A percentile compares a stretch with the other conserved stretches of the same genome.
phyloP scores from a whole-genome alignment of 1,140 invertebrate genomes.

The Drosophila lini region DNA sequence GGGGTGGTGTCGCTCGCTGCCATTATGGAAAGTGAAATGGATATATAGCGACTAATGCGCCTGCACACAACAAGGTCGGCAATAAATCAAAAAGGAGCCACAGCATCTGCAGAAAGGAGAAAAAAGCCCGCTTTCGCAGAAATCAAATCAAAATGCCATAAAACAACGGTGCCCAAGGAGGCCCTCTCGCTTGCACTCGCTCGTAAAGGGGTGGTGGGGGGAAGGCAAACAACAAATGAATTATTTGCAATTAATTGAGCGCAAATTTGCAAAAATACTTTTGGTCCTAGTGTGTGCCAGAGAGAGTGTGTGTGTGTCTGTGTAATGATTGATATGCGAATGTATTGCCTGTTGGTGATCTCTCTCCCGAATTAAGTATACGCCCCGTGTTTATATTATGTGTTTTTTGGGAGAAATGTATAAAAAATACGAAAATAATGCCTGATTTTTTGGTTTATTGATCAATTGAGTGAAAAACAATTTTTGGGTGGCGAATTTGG shows the following conservation, averaged over 20 bases:
- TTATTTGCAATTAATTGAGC: slow-evolving; percentile 83
- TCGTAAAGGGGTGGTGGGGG: slow-evolving; percentile 1
- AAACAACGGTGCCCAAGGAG: slow-evolving; percentile 59
- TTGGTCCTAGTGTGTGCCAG: slow-evolving; percentile 24
- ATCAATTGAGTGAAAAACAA: slow-evolving; percentile 49
- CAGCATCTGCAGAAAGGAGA: slow-evolving; percentile 13
- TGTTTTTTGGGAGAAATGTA: background rate
- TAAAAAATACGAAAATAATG: slow-evolving; percentile 3
- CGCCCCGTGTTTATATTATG: slow-evolving; percentile 21
- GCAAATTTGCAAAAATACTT: slow-evolving; percentile 83
- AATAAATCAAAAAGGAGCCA: slow-evolving; percentile 77
- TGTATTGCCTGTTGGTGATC: slow-evolving; percentile 26
- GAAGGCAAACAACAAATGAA: slow-evolving; percentile 71
- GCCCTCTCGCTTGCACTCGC: slow-evolving; percentile 1
- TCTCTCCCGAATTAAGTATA: slow-evolving; percentile 50
- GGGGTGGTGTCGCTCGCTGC: slow-evolving; percentile 54
- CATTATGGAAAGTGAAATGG: slow-evolving; percentile 84
- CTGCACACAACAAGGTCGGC: slow-evolving; percentile 84
- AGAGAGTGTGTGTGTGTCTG: slow-evolving; percentile 4
- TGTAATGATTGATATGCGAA: slow-evolving; percentile 67
- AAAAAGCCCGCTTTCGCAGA: slow-evolving; percentile 63
- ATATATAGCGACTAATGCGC: slow-evolving; percentile 80
- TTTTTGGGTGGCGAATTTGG: background rate
- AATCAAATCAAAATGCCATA: slow-evolving; percentile 83
- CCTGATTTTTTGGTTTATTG: slow-evolving; percentile 22